A percentile compares a stretch with the other conserved stretches of the same genome.
phyloP scores from a whole-genome alignment of 1,140 invertebrate genomes.

The Pemphigus obesinymphae region DNA sequence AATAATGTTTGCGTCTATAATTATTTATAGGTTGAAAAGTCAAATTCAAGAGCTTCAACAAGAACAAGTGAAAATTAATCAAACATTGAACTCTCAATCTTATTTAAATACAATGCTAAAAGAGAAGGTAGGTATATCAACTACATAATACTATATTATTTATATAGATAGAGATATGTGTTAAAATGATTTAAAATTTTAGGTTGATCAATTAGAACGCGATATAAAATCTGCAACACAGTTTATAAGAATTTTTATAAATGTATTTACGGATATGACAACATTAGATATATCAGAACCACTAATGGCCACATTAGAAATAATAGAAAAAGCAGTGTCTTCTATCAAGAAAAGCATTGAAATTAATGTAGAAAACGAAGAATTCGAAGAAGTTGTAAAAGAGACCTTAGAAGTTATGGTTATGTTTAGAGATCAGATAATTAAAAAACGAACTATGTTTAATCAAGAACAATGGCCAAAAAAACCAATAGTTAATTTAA shows the following conservation, averaged over 20 bases:
- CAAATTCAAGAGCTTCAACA: constrained; percentile 36
- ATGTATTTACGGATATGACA: not conserved
- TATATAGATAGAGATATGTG: not conserved
- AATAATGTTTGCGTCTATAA: not conserved
- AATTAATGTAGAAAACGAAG: constrained; percentile 1
- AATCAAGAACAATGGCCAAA: constrained; percentile 17
- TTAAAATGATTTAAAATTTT: not conserved
- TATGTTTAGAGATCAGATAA: not conserved
- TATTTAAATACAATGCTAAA: constrained; percentile 29
- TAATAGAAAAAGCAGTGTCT: not conserved
- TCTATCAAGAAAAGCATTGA: not conserved
- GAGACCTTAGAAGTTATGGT: not conserved
- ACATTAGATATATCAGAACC: not conserved
- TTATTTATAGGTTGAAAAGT: constrained; percentile 9
- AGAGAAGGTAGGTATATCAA: not conserved
- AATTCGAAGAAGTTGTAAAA: not conserved
- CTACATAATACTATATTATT: not conserved
- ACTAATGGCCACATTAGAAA: not conserved
- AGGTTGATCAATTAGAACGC: not conserved
- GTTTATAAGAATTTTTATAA: not conserved
- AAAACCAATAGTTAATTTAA: constrained; percentile 23
- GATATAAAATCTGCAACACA: constrained; percentile 10
- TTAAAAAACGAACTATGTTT: not conserved
- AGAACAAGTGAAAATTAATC: constrained; percentile 25
- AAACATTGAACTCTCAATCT: constrained; percentile 20